Conservation (phyloP, 2,888 invertebrate genomes). For the Parnassius orleans region DNA sequence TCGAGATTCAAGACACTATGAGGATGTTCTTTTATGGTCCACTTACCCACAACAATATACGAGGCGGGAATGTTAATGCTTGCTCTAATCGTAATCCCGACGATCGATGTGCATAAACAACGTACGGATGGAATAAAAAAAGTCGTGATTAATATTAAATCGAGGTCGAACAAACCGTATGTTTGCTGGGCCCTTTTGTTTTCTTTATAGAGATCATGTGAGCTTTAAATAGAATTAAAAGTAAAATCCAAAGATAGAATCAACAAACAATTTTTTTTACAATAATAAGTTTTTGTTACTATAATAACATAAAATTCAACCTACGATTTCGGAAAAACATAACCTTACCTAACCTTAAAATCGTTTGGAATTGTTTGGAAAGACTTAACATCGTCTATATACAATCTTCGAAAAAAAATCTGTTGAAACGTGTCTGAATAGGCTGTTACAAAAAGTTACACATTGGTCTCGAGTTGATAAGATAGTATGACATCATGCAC, state of each 20-base stretch:
- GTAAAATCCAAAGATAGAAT: too few species aligned
- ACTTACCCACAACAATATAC: slow-evolving; percentile 43
- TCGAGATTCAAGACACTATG: slow-evolving; percentile 23
- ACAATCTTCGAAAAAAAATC: background rate
- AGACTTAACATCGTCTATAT: background rate
- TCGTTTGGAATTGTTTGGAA: too few species aligned
- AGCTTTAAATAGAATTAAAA: background rate
- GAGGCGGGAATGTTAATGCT: slow-evolving; percentile 50
- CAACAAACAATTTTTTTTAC: too few species aligned
- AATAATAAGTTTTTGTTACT: too few species aligned
- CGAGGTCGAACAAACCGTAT: slow-evolving; percentile 17
- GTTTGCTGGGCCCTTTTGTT: background rate
- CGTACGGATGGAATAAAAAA: slow-evolving; percentile 22
- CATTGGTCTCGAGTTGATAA: slow-evolving; percentile 32
- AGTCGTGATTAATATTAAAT: slow-evolving; percentile 25
- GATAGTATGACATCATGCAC: slow-evolving; percentile 52
- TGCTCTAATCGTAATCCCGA: slow-evolving; percentile 22
- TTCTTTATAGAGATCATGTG: background rate
- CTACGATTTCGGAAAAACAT: too few species aligned
- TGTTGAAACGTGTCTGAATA: slow-evolving; percentile 7
- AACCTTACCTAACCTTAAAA: too few species aligned
- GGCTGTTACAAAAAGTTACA: slow-evolving; percentile 12
- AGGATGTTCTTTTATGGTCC: slow-evolving; percentile 57
- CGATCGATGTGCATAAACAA: slow-evolving; percentile 22
- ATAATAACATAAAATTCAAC: too few species aligned